Evolutionary conservation across 2,113 vertebrate species (phyloP).

Genomic region (Picathartes gymnocephalus): DNA sequence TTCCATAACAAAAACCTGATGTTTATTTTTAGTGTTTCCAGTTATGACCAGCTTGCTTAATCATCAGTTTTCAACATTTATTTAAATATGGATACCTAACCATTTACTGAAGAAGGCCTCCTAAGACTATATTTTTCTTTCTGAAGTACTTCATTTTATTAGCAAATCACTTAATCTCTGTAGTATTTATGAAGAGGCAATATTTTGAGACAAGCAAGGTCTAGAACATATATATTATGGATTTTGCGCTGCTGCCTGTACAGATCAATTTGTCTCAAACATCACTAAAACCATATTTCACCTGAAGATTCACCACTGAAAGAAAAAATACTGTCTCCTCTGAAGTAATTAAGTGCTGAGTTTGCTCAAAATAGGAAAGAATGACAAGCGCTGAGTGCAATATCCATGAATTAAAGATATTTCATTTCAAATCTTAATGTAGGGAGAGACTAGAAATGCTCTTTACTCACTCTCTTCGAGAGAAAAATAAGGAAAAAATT

Average conservation of each 20-base stretch:
- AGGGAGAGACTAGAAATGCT: background rate
- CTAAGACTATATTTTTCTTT: background rate
- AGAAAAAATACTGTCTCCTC: background rate
- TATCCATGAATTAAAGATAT: background rate
- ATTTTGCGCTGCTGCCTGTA: background rate
- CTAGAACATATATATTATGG: background rate
- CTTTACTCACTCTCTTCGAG: background rate
- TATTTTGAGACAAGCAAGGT: background rate
- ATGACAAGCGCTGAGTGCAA: background rate
- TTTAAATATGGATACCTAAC: background rate
- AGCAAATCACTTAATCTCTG: background rate
- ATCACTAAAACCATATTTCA: background rate
- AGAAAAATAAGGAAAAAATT: background rate
- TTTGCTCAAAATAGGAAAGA: background rate
- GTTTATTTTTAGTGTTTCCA: background rate
- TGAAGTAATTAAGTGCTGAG: background rate
- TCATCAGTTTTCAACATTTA: background rate
- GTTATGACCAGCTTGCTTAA: background rate
- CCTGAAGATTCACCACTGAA: background rate
- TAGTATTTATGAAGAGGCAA: background rate
- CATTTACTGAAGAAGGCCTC: background rate
- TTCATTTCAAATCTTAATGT: background rate
- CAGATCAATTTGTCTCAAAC: background rate
- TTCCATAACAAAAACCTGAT: background rate
- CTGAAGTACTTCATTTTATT: background rate